These are phyloP conservation scores for Lasioglossum zephyrum DNA, from an alignment of 2,888 invertebrate genomes.

Conservation along the genomic window DNA sequence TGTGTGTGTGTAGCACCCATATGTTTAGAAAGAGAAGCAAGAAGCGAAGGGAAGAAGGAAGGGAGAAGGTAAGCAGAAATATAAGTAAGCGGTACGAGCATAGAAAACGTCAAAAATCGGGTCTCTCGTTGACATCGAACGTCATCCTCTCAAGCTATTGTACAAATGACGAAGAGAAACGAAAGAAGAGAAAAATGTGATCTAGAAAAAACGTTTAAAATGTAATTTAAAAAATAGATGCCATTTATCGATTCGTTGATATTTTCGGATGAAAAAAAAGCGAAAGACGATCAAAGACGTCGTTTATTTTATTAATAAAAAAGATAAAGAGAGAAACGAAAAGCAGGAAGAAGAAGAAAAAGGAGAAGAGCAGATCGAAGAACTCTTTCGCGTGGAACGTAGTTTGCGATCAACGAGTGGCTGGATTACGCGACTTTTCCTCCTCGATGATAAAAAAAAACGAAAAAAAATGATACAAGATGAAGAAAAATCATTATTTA, in stretches of 20 bases:
- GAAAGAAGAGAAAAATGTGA: constrained; percentile 54
- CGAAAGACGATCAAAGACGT: constrained; percentile 42
- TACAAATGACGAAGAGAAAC: constrained; percentile 49
- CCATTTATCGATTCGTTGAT: constrained; percentile 60
- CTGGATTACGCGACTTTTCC: constrained; percentile 59
- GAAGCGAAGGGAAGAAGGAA: constrained; percentile 46
- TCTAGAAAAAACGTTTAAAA: constrained; percentile 55
- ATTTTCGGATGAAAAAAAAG: constrained; percentile 48
- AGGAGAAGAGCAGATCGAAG: constrained; percentile 19
- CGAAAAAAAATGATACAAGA: constrained; percentile 1
- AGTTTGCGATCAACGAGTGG: constrained; percentile 55
- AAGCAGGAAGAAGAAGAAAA: constrained; percentile 1
- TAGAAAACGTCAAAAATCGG: constrained; percentile 67
- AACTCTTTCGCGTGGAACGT: constrained; percentile 34
- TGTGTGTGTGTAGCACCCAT: constrained; percentile 78
- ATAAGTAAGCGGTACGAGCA: constrained; percentile 73
- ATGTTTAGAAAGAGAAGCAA: constrained; percentile 68
- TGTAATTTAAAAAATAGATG: constrained; percentile 55
- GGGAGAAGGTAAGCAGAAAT: constrained; percentile 46
- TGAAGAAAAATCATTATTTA: constrained; percentile 77
- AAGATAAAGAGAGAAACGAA: neutral
- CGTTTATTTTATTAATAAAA: constrained; percentile 57
- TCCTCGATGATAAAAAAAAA: constrained; percentile 43
- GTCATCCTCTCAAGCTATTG: constrained; percentile 46
- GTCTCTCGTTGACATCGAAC: constrained; percentile 66